phyloP scores from a whole-genome alignment of 1,140 invertebrate genomes.

The Frieseomelitta varia region DNA sequence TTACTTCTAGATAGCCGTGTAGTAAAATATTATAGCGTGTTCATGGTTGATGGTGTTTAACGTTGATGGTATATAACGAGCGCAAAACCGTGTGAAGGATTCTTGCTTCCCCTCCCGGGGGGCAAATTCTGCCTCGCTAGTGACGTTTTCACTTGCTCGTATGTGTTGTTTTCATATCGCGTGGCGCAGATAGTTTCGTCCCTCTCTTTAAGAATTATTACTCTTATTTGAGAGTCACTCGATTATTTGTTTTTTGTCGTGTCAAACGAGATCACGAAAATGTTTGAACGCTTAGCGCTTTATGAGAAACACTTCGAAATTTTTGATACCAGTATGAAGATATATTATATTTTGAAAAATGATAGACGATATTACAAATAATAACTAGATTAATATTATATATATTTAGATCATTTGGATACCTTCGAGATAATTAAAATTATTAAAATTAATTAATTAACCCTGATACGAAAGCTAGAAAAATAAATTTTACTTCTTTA shows the following conservation, averaged over 20 bases:
- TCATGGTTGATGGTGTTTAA: constrained; percentile 43
- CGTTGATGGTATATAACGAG: constrained; percentile 58
- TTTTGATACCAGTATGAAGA: too few species aligned
- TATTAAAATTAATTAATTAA: too few species aligned
- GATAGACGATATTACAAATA: too few species aligned
- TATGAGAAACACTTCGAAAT: too few species aligned
- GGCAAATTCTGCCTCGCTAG: neutral
- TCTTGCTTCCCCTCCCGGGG: neutral
- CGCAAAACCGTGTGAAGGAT: constrained; percentile 68
- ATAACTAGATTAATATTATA: too few species aligned
- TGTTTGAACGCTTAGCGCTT: too few species aligned
- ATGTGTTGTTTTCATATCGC: constrained; percentile 3
- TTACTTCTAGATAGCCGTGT: constrained; percentile 24
- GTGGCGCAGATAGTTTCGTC: neutral
- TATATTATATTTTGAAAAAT: too few species aligned
- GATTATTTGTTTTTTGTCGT: too few species aligned
- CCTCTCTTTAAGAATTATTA: neutral
- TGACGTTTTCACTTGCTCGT: constrained; percentile 30
- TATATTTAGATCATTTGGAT: too few species aligned
- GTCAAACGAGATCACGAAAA: neutral
- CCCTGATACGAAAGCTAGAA: too few species aligned
- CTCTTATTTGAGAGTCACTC: neutral
- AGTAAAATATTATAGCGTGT: constrained; percentile 47
- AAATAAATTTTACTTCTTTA: too few species aligned
- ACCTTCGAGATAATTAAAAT: too few species aligned